Evolutionary conservation across 1,140 invertebrate genomes (phyloP).

Genomic region (Nilaparvata lugens): DNA sequence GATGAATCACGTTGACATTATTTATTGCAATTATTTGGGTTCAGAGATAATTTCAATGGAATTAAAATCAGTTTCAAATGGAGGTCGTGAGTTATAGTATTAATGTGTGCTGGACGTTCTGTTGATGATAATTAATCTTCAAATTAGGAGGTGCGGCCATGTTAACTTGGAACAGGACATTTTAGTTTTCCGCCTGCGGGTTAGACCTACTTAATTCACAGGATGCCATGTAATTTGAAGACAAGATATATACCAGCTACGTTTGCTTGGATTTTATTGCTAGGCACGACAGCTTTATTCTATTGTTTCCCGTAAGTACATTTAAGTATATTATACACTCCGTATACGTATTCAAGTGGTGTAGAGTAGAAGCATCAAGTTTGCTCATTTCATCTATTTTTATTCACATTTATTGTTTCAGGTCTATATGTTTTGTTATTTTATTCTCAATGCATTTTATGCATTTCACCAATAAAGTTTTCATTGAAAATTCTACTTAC

Average conservation of each 20-base stretch:
- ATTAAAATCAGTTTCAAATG: too few species aligned
- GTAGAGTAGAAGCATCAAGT: neutral
- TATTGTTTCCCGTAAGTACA: slow-evolving; percentile 92
- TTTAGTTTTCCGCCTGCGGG: slow-evolving; percentile 12
- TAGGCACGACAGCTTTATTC: slow-evolving; percentile 85
- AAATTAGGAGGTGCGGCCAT: slow-evolving; percentile 24
- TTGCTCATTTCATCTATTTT: neutral
- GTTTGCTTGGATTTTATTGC: slow-evolving; percentile 88
- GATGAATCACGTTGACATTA: too few species aligned
- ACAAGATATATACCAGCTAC: slow-evolving; percentile 91
- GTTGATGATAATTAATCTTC: neutral
- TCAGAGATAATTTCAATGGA: too few species aligned
- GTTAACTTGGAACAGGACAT: slow-evolving; percentile 19
- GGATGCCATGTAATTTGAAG: slow-evolving; percentile 88
- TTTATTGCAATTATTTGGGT: too few species aligned
- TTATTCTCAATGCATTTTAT: too few species aligned
- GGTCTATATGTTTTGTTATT: too few species aligned
- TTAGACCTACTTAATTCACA: slow-evolving; percentile 29
- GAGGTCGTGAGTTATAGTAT: neutral
- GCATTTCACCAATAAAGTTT: too few species aligned
- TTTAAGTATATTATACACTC: neutral
- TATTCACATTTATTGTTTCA: neutral
- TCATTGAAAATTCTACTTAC: neutral
- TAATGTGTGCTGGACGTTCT: slow-evolving; percentile 2
- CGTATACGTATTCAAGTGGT: neutral